Percentiles rank a stretch among this genome's conserved stretches.
These are phyloP conservation scores for Nemapogon koenigi DNA, from an alignment of 2,888 invertebrate species.

Conservation along the genomic window DNA sequence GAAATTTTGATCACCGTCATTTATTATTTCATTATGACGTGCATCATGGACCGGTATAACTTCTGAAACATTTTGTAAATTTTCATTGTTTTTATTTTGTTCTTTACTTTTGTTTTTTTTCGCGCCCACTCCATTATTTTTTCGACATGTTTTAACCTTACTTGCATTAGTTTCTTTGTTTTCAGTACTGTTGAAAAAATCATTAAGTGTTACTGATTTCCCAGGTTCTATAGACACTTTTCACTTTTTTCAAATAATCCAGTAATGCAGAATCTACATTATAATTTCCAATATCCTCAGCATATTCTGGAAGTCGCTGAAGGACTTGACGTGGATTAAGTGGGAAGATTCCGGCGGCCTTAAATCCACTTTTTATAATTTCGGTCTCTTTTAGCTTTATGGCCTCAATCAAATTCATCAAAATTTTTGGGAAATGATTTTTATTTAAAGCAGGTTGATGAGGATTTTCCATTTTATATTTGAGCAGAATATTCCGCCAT, in stretches of 20 bases:
- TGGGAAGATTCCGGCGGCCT: slow-evolving; percentile 14
- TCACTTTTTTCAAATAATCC: slow-evolving; percentile 1
- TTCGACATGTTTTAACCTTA: too few species aligned
- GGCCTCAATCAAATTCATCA: slow-evolving; percentile 13
- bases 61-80: too few species aligned
- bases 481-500: slow-evolving; percentile 17
- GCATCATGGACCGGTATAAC: too few species aligned
- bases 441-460: slow-evolving; percentile 17
- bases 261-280: background rate
- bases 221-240: too few species aligned
- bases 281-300: background rate
- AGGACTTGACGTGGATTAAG: background rate
- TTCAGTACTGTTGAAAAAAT: too few species aligned
- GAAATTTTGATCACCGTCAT: too few species aligned
- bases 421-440: slow-evolving; percentile 16
- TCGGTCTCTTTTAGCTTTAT: slow-evolving; percentile 1
- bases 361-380: slow-evolving; percentile 16
- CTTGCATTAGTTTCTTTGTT: too few species aligned
- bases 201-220: too few species aligned
- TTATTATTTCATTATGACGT: too few species aligned
- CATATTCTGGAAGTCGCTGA: background rate
- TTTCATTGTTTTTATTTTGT: too few species aligned
- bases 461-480: slow-evolving; percentile 17
- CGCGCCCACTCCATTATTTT: too few species aligned
- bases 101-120: too few species aligned